phyloP scores from a whole-genome alignment of 2,888 invertebrate species.

The Sarcophaga carnaria region DNA sequence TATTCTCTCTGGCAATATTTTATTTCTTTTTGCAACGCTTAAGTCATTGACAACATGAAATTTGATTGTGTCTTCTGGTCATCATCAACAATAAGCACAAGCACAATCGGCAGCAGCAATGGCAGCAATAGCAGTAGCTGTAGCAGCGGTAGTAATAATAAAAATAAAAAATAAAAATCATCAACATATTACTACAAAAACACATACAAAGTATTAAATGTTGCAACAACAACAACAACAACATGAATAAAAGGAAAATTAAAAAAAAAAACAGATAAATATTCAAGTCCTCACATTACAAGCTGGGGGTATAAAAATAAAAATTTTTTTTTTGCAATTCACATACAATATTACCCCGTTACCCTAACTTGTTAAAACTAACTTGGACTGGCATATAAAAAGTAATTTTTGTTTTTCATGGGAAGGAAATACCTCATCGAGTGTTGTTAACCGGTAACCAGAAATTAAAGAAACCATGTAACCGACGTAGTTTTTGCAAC shows the following conservation, averaged over 20 bases:
- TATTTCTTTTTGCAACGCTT: slow-evolving; percentile 19
- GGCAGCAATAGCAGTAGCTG: slow-evolving; percentile 13
- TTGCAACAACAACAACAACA: slow-evolving; percentile 37
- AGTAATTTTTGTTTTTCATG: too few species aligned
- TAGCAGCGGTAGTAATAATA: not conserved
- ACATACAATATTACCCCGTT: not conserved
- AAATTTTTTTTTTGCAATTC: not conserved
- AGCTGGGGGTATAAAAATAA: not conserved
- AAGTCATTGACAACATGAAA: slow-evolving; percentile 67
- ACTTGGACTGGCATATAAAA: not conserved
- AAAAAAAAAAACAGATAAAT: too few species aligned
- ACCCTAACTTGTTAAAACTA: not conserved
- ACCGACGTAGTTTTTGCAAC: too few species aligned
- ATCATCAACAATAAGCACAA: slow-evolving; percentile 50
- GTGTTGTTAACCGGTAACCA: too few species aligned
- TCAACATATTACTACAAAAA: not conserved
- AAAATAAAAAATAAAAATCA: slow-evolving; percentile 7
- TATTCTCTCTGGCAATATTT: not conserved
- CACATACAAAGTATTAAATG: slow-evolving; percentile 61
- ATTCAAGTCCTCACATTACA: slow-evolving; percentile 54
- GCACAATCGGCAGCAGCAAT: slow-evolving; percentile 1
- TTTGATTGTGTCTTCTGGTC: slow-evolving; percentile 65
- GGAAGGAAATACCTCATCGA: too few species aligned
- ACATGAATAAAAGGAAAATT: slow-evolving; percentile 8
- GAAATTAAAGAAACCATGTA: too few species aligned